Conservation (phyloP, 2,113 vertebrate species). For the Chaetops frenatus region DNA sequence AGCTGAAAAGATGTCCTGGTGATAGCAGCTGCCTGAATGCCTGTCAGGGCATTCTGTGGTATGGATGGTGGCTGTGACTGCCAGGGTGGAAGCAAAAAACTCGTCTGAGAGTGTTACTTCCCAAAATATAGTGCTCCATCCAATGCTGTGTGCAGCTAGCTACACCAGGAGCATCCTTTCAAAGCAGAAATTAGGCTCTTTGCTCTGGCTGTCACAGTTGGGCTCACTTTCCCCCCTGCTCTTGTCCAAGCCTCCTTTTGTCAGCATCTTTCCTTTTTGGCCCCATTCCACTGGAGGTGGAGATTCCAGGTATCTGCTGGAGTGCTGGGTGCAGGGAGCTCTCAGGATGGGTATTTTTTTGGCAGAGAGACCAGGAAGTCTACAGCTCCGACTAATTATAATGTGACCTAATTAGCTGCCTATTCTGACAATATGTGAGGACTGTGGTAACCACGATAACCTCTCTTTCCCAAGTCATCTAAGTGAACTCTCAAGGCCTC, state of each 20-base stretch:
- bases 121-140: background rate
- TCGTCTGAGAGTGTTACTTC: fast-evolving
- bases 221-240: fast-evolving
- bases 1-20: background rate
- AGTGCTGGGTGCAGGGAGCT: background rate
- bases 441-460: background rate
- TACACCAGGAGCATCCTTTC: background rate
- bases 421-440: background rate
- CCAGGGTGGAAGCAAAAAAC: background rate
- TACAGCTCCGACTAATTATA: conserved; percentile 31
- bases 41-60: background rate
- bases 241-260: background rate
- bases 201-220: background rate
- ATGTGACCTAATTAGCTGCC: conserved; percentile 42
- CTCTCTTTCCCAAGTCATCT: background rate
- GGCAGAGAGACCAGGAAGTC: background rate
- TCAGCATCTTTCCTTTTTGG: background rate
- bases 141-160: background rate
- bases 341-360: background rate
- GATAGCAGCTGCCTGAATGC: fast-evolving
- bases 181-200: background rate
- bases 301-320: background rate
- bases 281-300: fast-evolving
- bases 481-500: background rate
- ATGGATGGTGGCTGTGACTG: background rate